These are phyloP conservation scores for Pachymerium ferrugineum DNA, from an alignment of 2,888 invertebrate species.

Conservation along the genomic window DNA sequence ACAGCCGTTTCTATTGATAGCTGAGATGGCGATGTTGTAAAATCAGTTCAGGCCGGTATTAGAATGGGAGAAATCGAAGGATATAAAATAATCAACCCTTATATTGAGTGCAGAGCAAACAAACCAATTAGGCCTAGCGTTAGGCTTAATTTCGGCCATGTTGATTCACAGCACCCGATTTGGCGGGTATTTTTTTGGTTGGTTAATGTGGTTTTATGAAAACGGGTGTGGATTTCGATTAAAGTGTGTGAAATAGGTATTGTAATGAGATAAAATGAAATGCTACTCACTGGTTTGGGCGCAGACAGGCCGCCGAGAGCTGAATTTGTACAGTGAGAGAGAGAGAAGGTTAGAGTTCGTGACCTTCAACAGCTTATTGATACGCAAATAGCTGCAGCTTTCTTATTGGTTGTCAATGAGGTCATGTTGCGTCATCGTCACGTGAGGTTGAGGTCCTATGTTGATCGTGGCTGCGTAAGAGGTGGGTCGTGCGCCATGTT, in stretches of 20 bases:
- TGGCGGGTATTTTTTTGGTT: conserved; percentile 8
- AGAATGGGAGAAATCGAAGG: too few species aligned
- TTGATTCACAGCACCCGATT: not conserved
- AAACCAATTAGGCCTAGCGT: not conserved
- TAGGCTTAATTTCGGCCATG: conserved; percentile 13
- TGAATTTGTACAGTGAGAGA: not conserved
- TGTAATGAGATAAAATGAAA: not conserved
- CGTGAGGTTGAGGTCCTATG: not conserved
- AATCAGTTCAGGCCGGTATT: too few species aligned
- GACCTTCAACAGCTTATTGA: conserved; percentile 36
- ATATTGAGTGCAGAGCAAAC: too few species aligned
- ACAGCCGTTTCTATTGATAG: too few species aligned
- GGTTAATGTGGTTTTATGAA: not conserved
- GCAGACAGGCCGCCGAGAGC: not conserved
- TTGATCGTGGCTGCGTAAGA: too few species aligned
- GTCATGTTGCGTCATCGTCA: conserved; percentile 31
- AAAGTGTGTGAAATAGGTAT: not conserved
- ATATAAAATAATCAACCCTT: too few species aligned
- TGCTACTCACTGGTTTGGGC: not conserved
- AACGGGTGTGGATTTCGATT: not conserved
- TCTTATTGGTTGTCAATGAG: conserved; percentile 31
- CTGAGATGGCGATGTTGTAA: too few species aligned
- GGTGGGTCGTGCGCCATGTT: too few species aligned
- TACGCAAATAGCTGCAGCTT: conserved; percentile 31
- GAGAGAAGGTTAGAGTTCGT: conserved; percentile 37